Evolutionary conservation across 2,888 invertebrate species (phyloP).

Genomic region (Eucriotettix oculatus): DNA sequence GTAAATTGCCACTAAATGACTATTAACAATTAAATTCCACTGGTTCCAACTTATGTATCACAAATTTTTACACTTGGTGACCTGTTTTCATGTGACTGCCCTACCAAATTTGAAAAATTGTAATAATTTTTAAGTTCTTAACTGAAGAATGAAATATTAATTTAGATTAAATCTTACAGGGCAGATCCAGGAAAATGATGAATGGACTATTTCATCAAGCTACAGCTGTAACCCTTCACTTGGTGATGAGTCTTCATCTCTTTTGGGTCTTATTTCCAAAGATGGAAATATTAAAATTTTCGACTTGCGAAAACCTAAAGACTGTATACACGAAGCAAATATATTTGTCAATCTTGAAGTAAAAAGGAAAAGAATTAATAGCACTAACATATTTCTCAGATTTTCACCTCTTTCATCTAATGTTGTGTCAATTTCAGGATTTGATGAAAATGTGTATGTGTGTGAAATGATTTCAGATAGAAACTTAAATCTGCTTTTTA

Average conservation of each 20-base stretch:
- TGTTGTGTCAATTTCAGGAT: constrained; percentile 3
- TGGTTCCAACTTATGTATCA: no score
- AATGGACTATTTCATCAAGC: neutral
- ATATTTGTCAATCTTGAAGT: no score
- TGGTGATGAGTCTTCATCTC: neutral
- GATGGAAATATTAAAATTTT: neutral
- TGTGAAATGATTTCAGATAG: neutral
- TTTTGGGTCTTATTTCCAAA: neutral
- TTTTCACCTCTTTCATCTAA: neutral
- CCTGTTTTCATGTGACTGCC: no score
- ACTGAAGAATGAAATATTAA: no score
- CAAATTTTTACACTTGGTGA: no score
- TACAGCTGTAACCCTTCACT: neutral
- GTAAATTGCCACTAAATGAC: no score
- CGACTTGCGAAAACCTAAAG: neutral
- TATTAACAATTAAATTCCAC: no score
- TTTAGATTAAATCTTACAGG: neutral
- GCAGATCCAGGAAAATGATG: neutral
- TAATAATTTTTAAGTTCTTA: no score
- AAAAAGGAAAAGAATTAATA: neutral
- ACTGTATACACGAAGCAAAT: no score
- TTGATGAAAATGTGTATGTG: constrained; percentile 6
- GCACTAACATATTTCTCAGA: neutral
- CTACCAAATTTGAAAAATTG: no score
- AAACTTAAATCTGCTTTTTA: constrained; percentile 1